Evolutionary conservation across 1,140 invertebrate genomes (phyloP), one percentile per base, ranked within the genome.

Genomic region (Drosophila ambigua): DNA sequence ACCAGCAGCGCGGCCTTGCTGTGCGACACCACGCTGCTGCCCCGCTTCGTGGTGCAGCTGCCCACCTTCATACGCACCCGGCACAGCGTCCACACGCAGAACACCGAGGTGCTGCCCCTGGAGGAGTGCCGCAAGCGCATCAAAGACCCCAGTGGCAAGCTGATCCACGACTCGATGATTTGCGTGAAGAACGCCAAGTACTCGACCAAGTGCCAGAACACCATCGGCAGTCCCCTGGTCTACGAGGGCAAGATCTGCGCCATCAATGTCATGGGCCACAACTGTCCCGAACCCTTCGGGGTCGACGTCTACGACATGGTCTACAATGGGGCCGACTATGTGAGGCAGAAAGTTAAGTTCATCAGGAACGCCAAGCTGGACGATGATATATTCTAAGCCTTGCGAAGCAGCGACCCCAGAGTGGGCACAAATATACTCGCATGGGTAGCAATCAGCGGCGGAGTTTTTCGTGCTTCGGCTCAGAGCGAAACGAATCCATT

Each of bases 191-290:
- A 83, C 8, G 5, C 6, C 2, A 45, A 39, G 23, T n/a, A 5
- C 5, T 41, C 58, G 1, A 0, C 1, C 0, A 9, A 1, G 0
- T 83, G 79, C 23, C 54, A 72, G 28, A 13, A 39, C 0, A 46
- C 52, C 15, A 23, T 28, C 2, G 80, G 80, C 0, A 58, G 50
- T 41, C 75, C 75, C 0, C 51, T 79, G 1, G 39, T 83, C 9
- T 15, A 62, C 9, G 15, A 68, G 0, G 53, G 43, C 0, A 39
- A 16, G 31, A 53, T 83, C 28, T 83, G 79, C 24, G 80, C 72
- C 13, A 20, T 83, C 5, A 83, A 83, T 15, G 8, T 76, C 2
- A 9, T 49, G 9, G 80, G 72, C 6, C 79, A 76, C 24, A 78
- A 76, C 28, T 83, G 79, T 31, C 62, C 60, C 1, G 1, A 8